Evolutionary conservation across 2,113 vertebrate genomes (phyloP), one percentile per base, ranked within the genome.

Genomic region (Macrotus californicus): DNA sequence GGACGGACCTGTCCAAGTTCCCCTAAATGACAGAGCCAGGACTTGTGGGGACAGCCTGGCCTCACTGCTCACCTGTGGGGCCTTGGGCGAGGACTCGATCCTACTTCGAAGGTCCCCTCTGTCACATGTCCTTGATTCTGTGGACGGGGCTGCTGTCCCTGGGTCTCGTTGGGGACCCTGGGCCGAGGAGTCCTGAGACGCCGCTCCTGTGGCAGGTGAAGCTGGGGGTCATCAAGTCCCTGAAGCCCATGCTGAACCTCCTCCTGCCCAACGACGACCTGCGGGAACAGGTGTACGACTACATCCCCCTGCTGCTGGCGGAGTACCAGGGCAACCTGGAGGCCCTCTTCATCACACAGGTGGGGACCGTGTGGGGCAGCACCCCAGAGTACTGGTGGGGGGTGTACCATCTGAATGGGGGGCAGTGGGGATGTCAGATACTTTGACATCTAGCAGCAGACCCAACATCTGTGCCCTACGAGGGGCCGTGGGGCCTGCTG

Each of bases 241-340:
- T 97, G 41, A 94, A 50, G 79, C 96, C 97, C 79, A 96, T 97
- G 96, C 91, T 97, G 88, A 96, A 18, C 91, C 96, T 97, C 31
- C 95, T 97, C 1, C 93, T 97, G 82, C 95, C 97, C 80, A 96
- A 31, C 0, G 93, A 94, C 0, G 95, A 97, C 54, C 86, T 97
- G 56, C 46, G 94, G 50, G 96, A 97, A 13, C 95, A 97, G 79
- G 93, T 97, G 18, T 97, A 96, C 0, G 97, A 97, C 93, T 97
- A 96, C 21, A 73, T 94, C 26, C 97, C 97, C 1, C 77, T 96
- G 77, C 93, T 97, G 85, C 91, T 97, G 94, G 97, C 96, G 0
- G 92, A 96, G 79, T 97, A 97, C 89, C 96, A 95, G 75, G 82
- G 91, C 2, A 3, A 75, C 36, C 75, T 97, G 93, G 97, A 97